Conservation (phyloP, 1,140 invertebrate species). For the Drosophila pseudoananassae region DNA sequence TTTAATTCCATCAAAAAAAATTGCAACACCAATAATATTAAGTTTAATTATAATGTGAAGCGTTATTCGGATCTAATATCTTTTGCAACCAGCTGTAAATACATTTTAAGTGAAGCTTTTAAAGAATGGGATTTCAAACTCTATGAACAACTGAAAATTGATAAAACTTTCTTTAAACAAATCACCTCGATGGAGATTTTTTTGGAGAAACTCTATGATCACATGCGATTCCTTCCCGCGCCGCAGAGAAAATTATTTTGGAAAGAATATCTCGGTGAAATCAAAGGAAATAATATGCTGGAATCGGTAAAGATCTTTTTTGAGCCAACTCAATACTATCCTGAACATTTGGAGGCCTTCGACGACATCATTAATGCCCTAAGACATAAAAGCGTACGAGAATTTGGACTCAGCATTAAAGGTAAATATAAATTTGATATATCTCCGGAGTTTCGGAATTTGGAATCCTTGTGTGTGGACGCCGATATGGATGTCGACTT, state of each 20-base stretch:
- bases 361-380: background rate
- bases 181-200: background rate
- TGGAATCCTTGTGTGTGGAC: background rate
- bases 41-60: background rate
- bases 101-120: background rate
- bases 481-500: background rate
- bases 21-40: background rate
- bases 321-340: background rate
- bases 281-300: background rate
- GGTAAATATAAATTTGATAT: background rate
- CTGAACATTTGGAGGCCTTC: background rate
- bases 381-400: background rate
- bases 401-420: background rate
- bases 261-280: background rate
- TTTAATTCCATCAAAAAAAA: background rate
- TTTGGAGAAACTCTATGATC: background rate
- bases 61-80: background rate
- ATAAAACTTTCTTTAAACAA: background rate
- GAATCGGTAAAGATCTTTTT: background rate
- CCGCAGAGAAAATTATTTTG: background rate
- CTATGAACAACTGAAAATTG: background rate
- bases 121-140: background rate
- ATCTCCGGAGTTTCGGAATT: background rate
- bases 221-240: background rate
- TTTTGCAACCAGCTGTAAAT: background rate